Conservation (phyloP, 2,888 invertebrate genomes). For the Eupithecia centaureata region DNA sequence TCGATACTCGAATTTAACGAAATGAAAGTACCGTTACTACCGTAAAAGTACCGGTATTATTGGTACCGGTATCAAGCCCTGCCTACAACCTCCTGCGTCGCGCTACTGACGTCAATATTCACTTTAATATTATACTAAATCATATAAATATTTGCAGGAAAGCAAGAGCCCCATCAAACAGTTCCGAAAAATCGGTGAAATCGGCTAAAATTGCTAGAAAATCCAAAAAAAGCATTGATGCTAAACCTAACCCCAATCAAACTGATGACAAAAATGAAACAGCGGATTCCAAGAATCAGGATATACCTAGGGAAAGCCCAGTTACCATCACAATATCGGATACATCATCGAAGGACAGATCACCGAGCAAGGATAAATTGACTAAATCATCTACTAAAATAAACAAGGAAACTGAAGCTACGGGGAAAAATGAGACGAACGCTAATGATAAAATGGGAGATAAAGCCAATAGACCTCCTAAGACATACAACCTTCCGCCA, state of each 20-base stretch:
- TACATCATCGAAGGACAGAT: background rate
- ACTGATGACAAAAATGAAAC: background rate
- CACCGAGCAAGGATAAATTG: background rate
- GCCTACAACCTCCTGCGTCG: too few relatives aligned
- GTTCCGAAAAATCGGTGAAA: background rate
- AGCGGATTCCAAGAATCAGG: background rate
- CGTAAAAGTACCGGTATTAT: too few relatives aligned
- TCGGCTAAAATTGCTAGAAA: background rate
- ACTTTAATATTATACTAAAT: too few relatives aligned
- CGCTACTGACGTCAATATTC: too few relatives aligned
- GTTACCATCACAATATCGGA: background rate
- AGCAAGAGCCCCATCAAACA: background rate
- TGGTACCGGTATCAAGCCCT: too few relatives aligned
- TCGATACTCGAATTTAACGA: too few relatives aligned
- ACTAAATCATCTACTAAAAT: background rate
- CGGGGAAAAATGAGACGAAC: background rate
- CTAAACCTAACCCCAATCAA: background rate
- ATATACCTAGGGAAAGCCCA: background rate
- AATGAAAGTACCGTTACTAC: too few relatives aligned
- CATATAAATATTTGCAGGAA: background rate
- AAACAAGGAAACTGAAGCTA: background rate
- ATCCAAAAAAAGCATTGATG: background rate
- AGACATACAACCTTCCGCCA: background rate
- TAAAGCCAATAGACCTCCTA: background rate
- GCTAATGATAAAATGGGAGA: constrained; percentile 1